Percentiles rank a stretch among this genome's conserved stretches.
Evolutionary conservation across 2,113 vertebrate genomes (phyloP).

Genomic region (Hippopotamus amphibius): DNA sequence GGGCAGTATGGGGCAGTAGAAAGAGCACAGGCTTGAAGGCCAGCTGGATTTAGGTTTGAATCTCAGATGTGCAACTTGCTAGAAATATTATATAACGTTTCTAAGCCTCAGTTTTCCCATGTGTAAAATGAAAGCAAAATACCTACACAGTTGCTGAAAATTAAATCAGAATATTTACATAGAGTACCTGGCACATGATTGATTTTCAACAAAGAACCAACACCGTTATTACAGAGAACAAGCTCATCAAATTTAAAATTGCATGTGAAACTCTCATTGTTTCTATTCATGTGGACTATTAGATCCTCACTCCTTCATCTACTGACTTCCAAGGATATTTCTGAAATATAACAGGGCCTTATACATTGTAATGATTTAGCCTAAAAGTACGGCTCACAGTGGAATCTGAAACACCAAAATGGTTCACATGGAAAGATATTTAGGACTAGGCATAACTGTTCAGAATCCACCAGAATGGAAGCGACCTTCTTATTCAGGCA

Average conservation of each 20-base stretch:
- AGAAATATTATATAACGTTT: neutral
- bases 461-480: neutral
- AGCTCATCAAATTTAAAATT: neutral
- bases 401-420: neutral
- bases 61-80: neutral
- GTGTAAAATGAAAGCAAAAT: conserved; percentile 30
- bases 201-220: neutral
- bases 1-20: neutral
- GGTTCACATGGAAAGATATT: neutral
- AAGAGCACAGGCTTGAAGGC: neutral
- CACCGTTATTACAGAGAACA: neutral
- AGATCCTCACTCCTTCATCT: neutral
- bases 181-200: neutral
- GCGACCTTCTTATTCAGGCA: neutral
- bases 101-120: neutral
- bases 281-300: neutral
- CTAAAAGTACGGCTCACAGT: neutral
- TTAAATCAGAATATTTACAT: conserved; percentile 21
- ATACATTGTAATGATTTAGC: neutral
- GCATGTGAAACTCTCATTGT: neutral
- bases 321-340: neutral
- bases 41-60: neutral
- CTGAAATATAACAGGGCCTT: neutral
- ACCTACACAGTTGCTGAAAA: neutral
- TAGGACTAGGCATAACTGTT: neutral